These are phyloP conservation scores for Belonocnema kinseyi DNA, from an alignment of 1,140 invertebrate genomes.

Conservation along the genomic window DNA sequence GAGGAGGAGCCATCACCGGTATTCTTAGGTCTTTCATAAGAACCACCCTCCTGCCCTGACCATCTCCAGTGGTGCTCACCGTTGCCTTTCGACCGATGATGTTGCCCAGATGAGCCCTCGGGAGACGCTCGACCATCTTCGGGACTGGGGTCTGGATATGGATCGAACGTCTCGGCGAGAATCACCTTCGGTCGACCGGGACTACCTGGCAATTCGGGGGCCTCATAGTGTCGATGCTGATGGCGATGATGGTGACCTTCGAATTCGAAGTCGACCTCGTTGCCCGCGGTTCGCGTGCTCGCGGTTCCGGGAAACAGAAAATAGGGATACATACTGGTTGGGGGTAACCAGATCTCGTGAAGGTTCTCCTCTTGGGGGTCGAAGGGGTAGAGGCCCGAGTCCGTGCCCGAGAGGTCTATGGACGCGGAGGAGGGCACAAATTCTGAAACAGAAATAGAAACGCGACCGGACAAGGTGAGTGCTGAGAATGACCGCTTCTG, in stretches of 20 bases:
- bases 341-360: slow-evolving; percentile 76
- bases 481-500: slow-evolving; percentile 39
- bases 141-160: slow-evolving; percentile 58
- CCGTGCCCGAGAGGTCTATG: slow-evolving; percentile 77
- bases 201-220: slow-evolving; percentile 59
- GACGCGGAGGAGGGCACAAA: slow-evolving; percentile 74
- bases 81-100: slow-evolving; percentile 47
- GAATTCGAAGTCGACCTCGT: slow-evolving; percentile 65
- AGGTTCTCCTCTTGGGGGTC: slow-evolving; percentile 72
- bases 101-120: slow-evolving; percentile 41
- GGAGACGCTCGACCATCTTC: slow-evolving; percentile 41
- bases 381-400: slow-evolving; percentile 77
- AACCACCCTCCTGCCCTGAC: slow-evolving; percentile 43
- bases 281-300: slow-evolving; percentile 68
- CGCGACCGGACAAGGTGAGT: slow-evolving; percentile 68
- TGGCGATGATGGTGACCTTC: slow-evolving; percentile 59
- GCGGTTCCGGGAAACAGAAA: slow-evolving; percentile 76
- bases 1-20: slow-evolving; percentile 47
- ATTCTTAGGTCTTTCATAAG: slow-evolving; percentile 51
- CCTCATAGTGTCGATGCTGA: slow-evolving; percentile 59
- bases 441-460: slow-evolving; percentile 78
- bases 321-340: slow-evolving; percentile 77
- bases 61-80: slow-evolving; percentile 48
- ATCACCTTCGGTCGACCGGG: slow-evolving; percentile 56
- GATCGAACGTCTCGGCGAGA: slow-evolving; percentile 55